These are phyloP conservation scores for Leptobrachium leishanense DNA, from an alignment of 2,113 vertebrate genomes.

Conservation along the genomic window DNA sequence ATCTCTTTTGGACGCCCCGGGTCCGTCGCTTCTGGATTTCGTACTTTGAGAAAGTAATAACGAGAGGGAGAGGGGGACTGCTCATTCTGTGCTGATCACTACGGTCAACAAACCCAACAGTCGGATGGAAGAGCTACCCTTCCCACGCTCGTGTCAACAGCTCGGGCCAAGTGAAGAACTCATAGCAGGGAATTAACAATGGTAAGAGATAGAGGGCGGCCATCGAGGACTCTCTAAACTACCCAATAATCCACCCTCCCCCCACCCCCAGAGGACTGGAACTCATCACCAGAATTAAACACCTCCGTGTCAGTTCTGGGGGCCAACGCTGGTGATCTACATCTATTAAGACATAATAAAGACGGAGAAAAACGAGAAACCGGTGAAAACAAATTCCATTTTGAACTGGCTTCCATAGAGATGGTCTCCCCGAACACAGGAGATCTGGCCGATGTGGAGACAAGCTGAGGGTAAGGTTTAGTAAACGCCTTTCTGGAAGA, in stretches of 20 bases:
- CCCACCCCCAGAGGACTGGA: neutral
- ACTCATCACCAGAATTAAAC: neutral
- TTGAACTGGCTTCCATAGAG: no score
- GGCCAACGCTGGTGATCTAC: no score
- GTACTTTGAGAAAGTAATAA: conserved; percentile 75
- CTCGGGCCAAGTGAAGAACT: conserved; percentile 10
- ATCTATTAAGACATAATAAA: no score
- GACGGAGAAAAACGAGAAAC: no score
- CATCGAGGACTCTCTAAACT: neutral
- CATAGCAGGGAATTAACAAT: neutral
- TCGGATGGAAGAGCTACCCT: conserved; percentile 58
- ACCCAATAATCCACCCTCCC: neutral
- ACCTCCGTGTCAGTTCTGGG: no score
- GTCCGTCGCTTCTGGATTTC: conserved; percentile 75
- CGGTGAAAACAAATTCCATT: no score
- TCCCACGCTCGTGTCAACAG: conserved; percentile 39
- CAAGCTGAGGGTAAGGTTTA: no score
- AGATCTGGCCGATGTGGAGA: no score
- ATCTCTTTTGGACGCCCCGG: conserved; percentile 80
- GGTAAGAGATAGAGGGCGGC: neutral
- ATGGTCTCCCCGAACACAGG: no score
- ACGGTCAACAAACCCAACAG: conserved; percentile 70
- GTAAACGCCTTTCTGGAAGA: no score
- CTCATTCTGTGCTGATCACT: conserved; percentile 67
- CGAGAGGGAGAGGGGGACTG: conserved; percentile 62